These are phyloP conservation scores for Abscondita cerata DNA, from an alignment of 2,888 invertebrate species.

Conservation along the genomic window DNA sequence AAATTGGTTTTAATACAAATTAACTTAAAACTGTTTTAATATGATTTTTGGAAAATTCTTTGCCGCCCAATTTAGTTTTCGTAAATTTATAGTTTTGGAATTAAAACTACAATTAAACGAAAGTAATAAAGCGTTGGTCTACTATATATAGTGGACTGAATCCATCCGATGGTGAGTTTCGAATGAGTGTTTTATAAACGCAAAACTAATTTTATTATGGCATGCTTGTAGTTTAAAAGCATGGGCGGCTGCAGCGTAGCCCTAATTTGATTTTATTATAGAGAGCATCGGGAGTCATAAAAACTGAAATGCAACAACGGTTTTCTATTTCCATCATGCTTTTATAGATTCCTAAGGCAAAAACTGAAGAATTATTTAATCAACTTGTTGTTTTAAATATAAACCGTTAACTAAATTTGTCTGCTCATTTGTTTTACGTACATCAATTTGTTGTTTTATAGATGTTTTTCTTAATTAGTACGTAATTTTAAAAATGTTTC, in stretches of 20 bases:
- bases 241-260: conserved; percentile 29
- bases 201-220: conserved; percentile 37
- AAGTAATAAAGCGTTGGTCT: conserved; percentile 22
- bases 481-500: conserved; percentile 9
- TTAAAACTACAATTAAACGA: conserved; percentile 15
- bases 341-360: background rate
- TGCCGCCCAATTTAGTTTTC: background rate
- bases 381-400: conserved; percentile 7
- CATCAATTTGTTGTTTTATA: conserved; percentile 7
- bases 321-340: conserved; percentile 19
- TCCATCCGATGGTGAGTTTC: conserved; percentile 27
- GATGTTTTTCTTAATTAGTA: conserved; percentile 8
- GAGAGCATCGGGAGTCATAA: conserved; percentile 20
- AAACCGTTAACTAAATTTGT: conserved; percentile 18
- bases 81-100: conserved; percentile 13
- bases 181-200: conserved; percentile 36
- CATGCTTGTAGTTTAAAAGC: conserved; percentile 40
- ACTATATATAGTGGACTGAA: conserved; percentile 30
- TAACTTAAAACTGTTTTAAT: conserved; percentile 9
- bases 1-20: conserved; percentile 46
- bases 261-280: conserved; percentile 32
- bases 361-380: conserved; percentile 11
- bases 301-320: conserved; percentile 13
- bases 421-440: conserved; percentile 5
- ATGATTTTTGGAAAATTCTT: background rate